Evolutionary conservation across 2,113 vertebrate species (phyloP).

Genomic region (Strigops habroptila): DNA sequence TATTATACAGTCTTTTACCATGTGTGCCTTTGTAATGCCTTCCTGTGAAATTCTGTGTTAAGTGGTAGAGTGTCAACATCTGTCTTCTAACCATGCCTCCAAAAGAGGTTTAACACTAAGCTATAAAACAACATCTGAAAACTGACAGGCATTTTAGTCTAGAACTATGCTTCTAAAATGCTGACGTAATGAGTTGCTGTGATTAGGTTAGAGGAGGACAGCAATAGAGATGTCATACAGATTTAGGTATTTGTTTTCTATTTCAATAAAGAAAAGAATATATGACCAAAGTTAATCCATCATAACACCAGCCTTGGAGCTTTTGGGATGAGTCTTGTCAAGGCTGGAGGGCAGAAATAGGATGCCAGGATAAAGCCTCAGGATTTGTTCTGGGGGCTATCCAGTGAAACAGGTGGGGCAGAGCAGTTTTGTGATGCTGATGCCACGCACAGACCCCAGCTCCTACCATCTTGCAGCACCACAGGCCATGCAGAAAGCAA

Average conservation of each 20-base stretch:
- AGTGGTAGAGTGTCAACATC: background rate
- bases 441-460: background rate
- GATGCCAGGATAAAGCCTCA: background rate
- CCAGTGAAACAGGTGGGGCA: fast-evolving
- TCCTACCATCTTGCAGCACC: background rate
- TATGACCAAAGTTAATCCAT: background rate
- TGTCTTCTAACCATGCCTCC: background rate
- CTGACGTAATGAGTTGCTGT: background rate
- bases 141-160: background rate
- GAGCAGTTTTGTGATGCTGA: background rate
- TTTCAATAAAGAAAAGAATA: background rate
- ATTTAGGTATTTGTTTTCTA: background rate
- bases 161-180: background rate
- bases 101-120: constrained; percentile 20
- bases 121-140: background rate
- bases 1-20: background rate
- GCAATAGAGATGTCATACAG: background rate
- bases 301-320: background rate
- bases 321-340: background rate
- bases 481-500: background rate
- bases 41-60: background rate
- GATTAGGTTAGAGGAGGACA: background rate
- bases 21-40: background rate
- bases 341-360: background rate
- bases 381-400: background rate